phyloP scores from a whole-genome alignment of 2,888 invertebrate species.

The Cyclophora albipunctata region DNA sequence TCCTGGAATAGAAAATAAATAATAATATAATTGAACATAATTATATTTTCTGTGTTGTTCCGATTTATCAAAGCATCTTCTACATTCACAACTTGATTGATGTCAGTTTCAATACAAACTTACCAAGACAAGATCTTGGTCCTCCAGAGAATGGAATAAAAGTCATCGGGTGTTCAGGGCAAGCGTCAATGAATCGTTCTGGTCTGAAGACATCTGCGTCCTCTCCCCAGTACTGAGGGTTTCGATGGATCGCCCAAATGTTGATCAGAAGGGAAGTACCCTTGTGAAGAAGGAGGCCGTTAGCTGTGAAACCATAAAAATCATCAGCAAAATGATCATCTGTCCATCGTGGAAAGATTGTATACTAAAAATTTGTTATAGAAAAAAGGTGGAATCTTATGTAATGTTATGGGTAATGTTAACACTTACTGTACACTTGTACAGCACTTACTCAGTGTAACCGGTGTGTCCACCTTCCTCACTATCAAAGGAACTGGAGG shows the following conservation, averaged over 20 bases:
- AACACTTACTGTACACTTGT: no score
- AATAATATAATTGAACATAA: neutral
- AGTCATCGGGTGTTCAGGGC: conserved; percentile 26
- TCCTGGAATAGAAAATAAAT: conserved; percentile 20
- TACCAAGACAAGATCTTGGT: conserved; percentile 40
- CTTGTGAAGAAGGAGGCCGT: conserved; percentile 28
- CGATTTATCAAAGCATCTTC: neutral
- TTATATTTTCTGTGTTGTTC: no score
- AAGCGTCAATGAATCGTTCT: conserved; percentile 32
- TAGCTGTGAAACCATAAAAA: conserved; percentile 22
- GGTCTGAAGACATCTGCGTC: conserved; percentile 39
- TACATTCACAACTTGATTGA: neutral
- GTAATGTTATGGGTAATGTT: no score
- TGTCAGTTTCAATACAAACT: conserved; percentile 2
- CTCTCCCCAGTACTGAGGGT: conserved; percentile 41
- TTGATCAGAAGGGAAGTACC: conserved; percentile 27
- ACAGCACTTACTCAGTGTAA: conserved; percentile 22
- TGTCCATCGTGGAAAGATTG: no score
- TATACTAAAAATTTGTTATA: no score
- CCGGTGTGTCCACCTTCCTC: conserved; percentile 20
- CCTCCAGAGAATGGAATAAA: conserved; percentile 41
- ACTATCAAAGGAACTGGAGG: conserved; percentile 28
- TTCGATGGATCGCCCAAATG: conserved; percentile 39
- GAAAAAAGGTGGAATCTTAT: no score
- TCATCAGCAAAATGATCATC: no score